Conservation (phyloP, 2,113 vertebrate species). For the Austrofundulus limnaeus region DNA sequence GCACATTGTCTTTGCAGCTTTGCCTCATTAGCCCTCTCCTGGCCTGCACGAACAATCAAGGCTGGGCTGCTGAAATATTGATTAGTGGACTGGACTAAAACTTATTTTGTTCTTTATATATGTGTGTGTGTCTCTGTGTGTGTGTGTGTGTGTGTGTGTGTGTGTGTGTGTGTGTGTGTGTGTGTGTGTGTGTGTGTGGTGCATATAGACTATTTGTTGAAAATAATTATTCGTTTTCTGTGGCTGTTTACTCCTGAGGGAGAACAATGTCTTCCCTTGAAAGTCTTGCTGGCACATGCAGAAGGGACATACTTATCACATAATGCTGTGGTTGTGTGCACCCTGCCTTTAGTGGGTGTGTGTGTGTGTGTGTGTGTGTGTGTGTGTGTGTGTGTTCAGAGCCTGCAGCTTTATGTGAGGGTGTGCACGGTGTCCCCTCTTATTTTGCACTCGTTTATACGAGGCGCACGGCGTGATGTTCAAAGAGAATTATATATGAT, state of each 20-base stretch:
- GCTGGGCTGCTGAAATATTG: slow-evolving; percentile 70
- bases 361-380: not conserved
- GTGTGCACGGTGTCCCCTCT: slow-evolving; percentile 39
- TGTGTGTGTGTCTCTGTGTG: no score
- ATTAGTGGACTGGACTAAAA: slow-evolving; percentile 48
- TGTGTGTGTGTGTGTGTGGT: slow-evolving; percentile 14
- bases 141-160: slow-evolving; percentile 10
- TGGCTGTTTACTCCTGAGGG: slow-evolving; percentile 55
- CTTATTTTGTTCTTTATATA: slow-evolving; percentile 18
- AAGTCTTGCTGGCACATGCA: slow-evolving; percentile 50
- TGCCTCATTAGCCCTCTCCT: slow-evolving; percentile 63
- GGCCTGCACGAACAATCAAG: slow-evolving; percentile 66
- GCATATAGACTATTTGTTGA: slow-evolving; percentile 48
- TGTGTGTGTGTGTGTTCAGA: slow-evolving; percentile 10
- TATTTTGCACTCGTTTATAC: slow-evolving; percentile 54
- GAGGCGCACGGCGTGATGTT: slow-evolving; percentile 41
- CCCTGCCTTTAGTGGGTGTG: not conserved
- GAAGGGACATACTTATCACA: slow-evolving; percentile 49
- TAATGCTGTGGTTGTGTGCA: slow-evolving; percentile 27
- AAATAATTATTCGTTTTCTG: slow-evolving; percentile 51
- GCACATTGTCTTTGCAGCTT: slow-evolving; percentile 57
- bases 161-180: slow-evolving; percentile 8
- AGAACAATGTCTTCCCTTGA: slow-evolving; percentile 55
- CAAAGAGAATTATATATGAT: slow-evolving; percentile 71
- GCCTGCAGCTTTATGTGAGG: slow-evolving; percentile 9